phyloP scores from a whole-genome alignment of 2,113 vertebrate species.

The Colistium nudipinnis region DNA sequence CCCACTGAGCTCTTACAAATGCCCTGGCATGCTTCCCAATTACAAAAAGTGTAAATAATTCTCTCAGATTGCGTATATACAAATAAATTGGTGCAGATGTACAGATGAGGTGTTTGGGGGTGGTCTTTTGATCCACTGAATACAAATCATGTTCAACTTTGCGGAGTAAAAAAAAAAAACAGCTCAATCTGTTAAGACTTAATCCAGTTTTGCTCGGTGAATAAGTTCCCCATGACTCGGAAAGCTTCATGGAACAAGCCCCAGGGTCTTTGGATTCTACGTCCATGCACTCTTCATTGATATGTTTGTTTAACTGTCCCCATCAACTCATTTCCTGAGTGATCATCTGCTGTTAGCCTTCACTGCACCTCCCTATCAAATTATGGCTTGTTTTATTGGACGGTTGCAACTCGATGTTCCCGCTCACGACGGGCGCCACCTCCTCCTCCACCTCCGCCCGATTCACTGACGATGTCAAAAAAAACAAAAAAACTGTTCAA shows the following conservation, averaged over 20 bases:
- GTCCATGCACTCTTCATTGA: constrained; percentile 23
- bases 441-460: constrained; percentile 11
- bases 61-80: constrained; percentile 54
- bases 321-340: constrained; percentile 18
- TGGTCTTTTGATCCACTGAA: constrained; percentile 22
- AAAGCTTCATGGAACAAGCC: constrained; percentile 30
- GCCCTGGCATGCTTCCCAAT: constrained; percentile 64
- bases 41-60: constrained; percentile 70
- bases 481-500: background rate
- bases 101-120: constrained; percentile 43
- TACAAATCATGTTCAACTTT: constrained; percentile 11
- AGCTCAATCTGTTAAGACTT: background rate
- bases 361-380: constrained; percentile 36
- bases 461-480: constrained; percentile 44
- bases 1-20: constrained; percentile 63
- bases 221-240: constrained; percentile 9
- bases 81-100: constrained; percentile 57
- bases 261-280: constrained; percentile 4
- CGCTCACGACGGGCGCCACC: constrained; percentile 23
- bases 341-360: constrained; percentile 59
- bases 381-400: constrained; percentile 47
- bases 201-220: constrained; percentile 13
- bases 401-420: constrained; percentile 51
- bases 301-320: constrained; percentile 13
- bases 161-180: constrained; percentile 7